Conservation (phyloP, 2,888 invertebrate genomes). For the Cataglyphis rosenhaueri region DNA sequence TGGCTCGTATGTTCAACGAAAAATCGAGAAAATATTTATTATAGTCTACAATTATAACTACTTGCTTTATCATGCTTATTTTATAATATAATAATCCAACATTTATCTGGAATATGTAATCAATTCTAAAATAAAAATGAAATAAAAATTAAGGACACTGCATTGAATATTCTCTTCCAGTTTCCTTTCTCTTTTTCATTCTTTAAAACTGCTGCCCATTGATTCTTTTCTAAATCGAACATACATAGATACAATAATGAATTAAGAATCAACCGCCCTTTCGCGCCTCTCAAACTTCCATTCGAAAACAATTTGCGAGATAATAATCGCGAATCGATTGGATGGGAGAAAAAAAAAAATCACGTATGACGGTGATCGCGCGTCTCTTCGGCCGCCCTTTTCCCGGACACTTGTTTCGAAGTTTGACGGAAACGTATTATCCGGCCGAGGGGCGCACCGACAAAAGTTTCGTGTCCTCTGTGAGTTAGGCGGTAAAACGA, state of each 20-base stretch:
- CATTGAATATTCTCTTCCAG: not conserved
- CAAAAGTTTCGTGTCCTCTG: constrained; percentile 51
- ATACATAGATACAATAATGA: not conserved
- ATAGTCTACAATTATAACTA: not conserved
- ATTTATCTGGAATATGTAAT: not conserved
- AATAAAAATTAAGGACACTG: not conserved
- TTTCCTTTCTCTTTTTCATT: not conserved
- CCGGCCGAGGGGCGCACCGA: constrained; percentile 56
- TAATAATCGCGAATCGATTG: constrained; percentile 44
- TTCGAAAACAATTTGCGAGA: constrained; percentile 33
- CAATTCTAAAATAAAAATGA: not conserved
- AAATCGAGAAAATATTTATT: constrained; percentile 4
- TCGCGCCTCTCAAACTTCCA: constrained; percentile 30
- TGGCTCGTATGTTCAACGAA: not conserved
- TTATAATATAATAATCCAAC: not conserved
- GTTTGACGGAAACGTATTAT: constrained; percentile 60
- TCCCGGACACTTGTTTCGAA: constrained; percentile 56
- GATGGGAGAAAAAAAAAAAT: constrained; percentile 6
- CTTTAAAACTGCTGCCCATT: not conserved
- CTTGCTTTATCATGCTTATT: not conserved
- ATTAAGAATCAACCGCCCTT: not conserved
- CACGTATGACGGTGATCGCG: constrained; percentile 30
- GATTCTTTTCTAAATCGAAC: not conserved
- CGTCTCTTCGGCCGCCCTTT: constrained; percentile 39
- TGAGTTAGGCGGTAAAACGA: constrained; percentile 59